Evolutionary conservation across 1,140 invertebrate species (phyloP), one percentile per base, ranked within the genome.

Genomic region (Nomia melanderi): DNA sequence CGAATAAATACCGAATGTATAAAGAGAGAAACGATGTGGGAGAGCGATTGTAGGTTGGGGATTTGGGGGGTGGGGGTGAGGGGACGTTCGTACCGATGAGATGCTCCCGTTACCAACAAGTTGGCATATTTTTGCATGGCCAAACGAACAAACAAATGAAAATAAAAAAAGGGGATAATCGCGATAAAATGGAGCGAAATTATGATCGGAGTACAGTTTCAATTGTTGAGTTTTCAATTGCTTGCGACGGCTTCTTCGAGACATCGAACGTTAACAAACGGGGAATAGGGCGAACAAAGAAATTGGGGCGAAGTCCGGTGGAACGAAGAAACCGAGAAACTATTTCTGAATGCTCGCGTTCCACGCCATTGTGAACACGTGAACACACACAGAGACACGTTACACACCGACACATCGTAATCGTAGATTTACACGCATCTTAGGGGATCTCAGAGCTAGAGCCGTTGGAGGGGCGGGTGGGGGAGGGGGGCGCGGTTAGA

Each of bases 221-320:
- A n/a, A n/a, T n/a, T n/a, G n/a, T n/a, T n/a, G n/a, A n/a, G n/a
- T n/a, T 44, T 69, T 87, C 79, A 73, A 47, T 77, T 79, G 85
- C 85, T 86, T 90, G 84, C 86, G 69, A 87, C 83, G 86, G 89
- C 88, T 89, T 90, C 79, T 89, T 88, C 86, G 81, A 88, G 81
- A 90, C 86, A 91, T 90, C 88, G 88, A 90, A 89, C 79, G 64
- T 86, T 79, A 87, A 63, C n/a, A n/a, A n/a, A n/a, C n/a, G n/a
- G n/a, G n/a, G n/a, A 57, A 50, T 8, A 36, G 33, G 8, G 8
- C 33, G n/a, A 36, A 36, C 33, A 36, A 82, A 27, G 54, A 75
- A 69, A 64, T 23, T 20, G 6, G 20, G 14, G n/a, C 9, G 53
- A 41, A 63, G 29, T 17, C 6, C 20, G 17, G 1, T 17, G 27